A percentile compares a stretch with the other conserved stretches of the same genome.
Evolutionary conservation across 1,140 invertebrate genomes (phyloP).

Genomic region (Rhyacophila brunnea): DNA sequence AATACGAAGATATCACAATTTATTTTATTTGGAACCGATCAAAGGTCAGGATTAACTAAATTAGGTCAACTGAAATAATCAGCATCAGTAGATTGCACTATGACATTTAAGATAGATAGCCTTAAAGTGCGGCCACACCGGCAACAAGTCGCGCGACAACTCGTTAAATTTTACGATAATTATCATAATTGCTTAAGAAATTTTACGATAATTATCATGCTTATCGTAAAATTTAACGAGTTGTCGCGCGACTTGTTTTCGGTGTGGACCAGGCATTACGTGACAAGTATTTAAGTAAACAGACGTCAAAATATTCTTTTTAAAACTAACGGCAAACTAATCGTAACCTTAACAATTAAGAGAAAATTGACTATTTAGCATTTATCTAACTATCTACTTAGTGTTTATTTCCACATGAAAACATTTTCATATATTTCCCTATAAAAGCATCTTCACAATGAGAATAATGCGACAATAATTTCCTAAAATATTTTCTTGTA

Average conservation of each 20-base stretch:
- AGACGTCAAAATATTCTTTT: conserved; percentile 23
- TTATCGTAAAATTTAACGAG: no score
- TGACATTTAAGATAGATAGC: conserved; percentile 20
- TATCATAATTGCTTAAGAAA: no score
- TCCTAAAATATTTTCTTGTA: conserved; percentile 15
- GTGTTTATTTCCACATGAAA: conserved; percentile 15
- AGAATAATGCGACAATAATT: conserved; percentile 24
- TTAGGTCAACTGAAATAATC: no score
- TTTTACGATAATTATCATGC: no score
- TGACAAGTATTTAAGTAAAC: conserved; percentile 25
- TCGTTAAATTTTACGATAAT: no score
- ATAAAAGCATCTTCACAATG: conserved; percentile 21
- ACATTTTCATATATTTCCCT: conserved; percentile 16
- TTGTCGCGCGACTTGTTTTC: no score
- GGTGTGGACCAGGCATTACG: no score
- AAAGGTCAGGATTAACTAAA: no score
- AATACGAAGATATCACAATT: conserved; percentile 23
- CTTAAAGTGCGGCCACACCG: no score
- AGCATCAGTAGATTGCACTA: no score
- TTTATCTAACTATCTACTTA: conserved; percentile 33
- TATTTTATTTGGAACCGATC: neutral
- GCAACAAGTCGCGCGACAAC: no score
- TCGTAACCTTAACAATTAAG: conserved; percentile 24
- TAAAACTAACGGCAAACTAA: conserved; percentile 30
- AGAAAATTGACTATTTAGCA: conserved; percentile 37